These are phyloP conservation scores for Protonemura montana DNA, from an alignment of 2,888 invertebrate species.

Conservation along the genomic window DNA sequence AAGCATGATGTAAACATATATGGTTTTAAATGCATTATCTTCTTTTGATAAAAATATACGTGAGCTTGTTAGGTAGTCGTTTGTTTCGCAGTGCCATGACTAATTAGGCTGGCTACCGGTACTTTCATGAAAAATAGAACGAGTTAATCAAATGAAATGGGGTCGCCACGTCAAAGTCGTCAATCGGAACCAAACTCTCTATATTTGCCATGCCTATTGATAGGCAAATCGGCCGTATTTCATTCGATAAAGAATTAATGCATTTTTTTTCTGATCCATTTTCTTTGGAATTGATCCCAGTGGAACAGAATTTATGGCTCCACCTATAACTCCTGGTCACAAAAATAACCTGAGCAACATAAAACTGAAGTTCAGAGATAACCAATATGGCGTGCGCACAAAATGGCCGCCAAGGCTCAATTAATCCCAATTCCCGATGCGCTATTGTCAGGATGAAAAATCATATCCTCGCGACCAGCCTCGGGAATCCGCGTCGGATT, in stretches of 20 bases:
- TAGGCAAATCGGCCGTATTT: background rate
- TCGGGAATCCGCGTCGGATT: background rate
- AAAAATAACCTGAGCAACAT: background rate
- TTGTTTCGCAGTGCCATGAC: background rate
- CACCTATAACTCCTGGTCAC: background rate
- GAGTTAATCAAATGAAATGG: background rate
- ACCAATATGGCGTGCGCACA: background rate
- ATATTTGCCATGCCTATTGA: background rate
- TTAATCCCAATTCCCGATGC: background rate
- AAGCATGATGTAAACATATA: too few species aligned
- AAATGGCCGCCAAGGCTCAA: background rate
- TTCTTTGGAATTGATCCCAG: background rate
- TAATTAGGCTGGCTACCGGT: background rate
- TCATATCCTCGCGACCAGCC: background rate
- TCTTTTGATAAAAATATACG: background rate
- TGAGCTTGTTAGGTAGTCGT: background rate
- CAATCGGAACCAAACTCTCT: background rate
- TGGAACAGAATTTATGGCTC: background rate
- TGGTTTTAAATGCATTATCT: background rate
- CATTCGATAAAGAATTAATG: background rate
- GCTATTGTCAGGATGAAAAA: background rate
- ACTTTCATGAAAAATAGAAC: background rate
- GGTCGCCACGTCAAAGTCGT: background rate
- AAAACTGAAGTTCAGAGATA: background rate
- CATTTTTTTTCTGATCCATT: background rate